A percentile compares a stretch with the other conserved stretches of the same genome.
Conservation (phyloP, 2,113 vertebrate species). For the Rhynchomys soricoides region DNA sequence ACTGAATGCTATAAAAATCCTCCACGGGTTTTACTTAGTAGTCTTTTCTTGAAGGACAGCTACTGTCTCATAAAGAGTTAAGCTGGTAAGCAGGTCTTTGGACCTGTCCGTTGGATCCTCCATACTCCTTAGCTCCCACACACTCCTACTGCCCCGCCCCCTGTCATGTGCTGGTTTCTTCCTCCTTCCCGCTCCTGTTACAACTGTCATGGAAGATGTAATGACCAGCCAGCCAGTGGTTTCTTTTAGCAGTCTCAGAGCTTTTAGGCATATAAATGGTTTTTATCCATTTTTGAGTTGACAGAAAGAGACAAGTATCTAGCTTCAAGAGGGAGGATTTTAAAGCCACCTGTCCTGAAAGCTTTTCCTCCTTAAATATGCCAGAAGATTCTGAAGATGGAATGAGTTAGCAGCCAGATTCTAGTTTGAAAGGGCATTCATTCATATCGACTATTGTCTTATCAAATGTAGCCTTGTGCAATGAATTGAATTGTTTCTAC, state of each 20-base stretch:
- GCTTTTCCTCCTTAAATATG: background rate
- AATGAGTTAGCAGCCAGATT: background rate
- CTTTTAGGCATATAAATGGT: background rate
- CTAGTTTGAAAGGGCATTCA: background rate
- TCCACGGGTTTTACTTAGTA: background rate
- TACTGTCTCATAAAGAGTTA: background rate
- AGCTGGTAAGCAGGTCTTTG: background rate
- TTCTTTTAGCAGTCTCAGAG: background rate
- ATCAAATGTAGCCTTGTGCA: background rate
- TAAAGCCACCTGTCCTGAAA: background rate
- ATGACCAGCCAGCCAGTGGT: background rate
- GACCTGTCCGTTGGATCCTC: background rate
- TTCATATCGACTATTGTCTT: background rate
- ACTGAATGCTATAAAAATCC: background rate
- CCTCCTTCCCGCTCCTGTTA: background rate
- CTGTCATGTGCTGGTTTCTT: accelerated
- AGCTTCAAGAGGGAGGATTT: background rate
- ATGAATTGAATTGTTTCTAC: background rate
- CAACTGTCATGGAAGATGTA: background rate
- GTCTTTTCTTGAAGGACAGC: background rate
- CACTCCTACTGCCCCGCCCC: background rate
- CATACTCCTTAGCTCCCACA: background rate
- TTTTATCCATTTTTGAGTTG: background rate
- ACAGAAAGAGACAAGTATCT: background rate
- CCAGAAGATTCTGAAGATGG: background rate